Base-by-base conservation (phyloP, 2,797 vertebrate genomes). In the Diglossa cyanea region DNA sequence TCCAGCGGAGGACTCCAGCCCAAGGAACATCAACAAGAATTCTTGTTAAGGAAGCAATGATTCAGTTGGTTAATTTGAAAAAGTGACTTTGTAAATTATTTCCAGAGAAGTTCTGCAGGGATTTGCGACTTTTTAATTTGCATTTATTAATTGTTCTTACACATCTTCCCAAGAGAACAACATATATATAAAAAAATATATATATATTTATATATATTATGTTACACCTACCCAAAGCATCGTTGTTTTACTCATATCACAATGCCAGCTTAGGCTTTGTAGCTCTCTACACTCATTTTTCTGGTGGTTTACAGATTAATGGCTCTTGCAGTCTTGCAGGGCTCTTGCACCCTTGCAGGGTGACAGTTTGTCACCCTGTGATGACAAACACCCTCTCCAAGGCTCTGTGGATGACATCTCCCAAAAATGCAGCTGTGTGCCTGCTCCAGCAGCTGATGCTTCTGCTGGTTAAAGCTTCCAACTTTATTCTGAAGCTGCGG, bases 181-280 rank as follows among this genome's bases (percentile, higher is more conserved):
- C 20, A 2, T 6, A 12, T 3, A 28, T 35, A 35, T 9, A 35
- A 11, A 35, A 18, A 2, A 5, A 12, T 3, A 28, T 35, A 35
- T 9, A 35, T 35, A 45, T 23, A 13, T 45, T 12, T 11, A 23
- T 21, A 21, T 13, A 7, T 6, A 15, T 44, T 53, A 35, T 26
- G 15, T 28, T 5, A 11, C 39, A 39, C 39, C 13, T 13, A 14
- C 39, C 13, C 39, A 39, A 31, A 68, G 18, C 47, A 6, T 17
- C 4, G 4, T 4, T 11, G 39, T 28, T 50, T 65, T 39, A 15
- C 7, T 68, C 1, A 0, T 8, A 2, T 4, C 31, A 10, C 31
- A 11, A 5, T 26, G 25, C 21, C 50, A 44, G 0, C 6, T 58
- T 12, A 6, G 48, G 21, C 0, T 12, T 39, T 79, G 13, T 19